Evolutionary conservation across 2,113 vertebrate species (phyloP), one percentile per base, ranked within the genome.

Genomic region (Syngnathus typhle): DNA sequence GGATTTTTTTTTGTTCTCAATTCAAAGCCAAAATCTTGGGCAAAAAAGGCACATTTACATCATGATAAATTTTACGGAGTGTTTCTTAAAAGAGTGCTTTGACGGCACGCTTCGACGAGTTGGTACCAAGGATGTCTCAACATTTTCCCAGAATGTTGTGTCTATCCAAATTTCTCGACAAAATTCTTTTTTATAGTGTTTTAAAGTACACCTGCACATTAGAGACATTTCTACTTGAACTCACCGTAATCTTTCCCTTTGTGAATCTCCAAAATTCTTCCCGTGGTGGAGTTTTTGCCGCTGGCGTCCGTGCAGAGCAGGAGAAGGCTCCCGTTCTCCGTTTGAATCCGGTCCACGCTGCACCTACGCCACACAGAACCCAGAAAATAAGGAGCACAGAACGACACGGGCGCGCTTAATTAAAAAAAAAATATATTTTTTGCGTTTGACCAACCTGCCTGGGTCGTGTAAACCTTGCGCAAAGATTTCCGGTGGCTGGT

Each of bases 401-500:
- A 61, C 9, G 23, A 71, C 66, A 56, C 5, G 18, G 62, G 13
- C 51, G 9, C 36, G 59, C 60, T 21, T 32, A 32, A 32, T 3
- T 32, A 32, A 32, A 32, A 32, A 32, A 32, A 3, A 32, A 23
- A 1, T 49, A n/a, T 2, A 21, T 13, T 19, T 47, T 37, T 64
- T 23, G 5, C 64, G 44, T 66, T 73, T 69, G 69, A 87, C 95
- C 89, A 80, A 98, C 97, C 96, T 96, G 91, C 97, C 97, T 90
- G 97, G 97, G 72, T 96, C 95, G 69, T 98, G 97, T 67, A 99
- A 93, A 61, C 97, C 97, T 11, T 99, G 96, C 39, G 95, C 95
- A 86, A 97, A 99, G 56, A 98, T 96, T 89, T 99, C 97, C 0
- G 96, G 97, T 12, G 97, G 97, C 72, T 99, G 97, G 85, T 98